Evolutionary conservation across 2,888 invertebrate genomes (phyloP).

Genomic region (Liodrosophila aerea): DNA sequence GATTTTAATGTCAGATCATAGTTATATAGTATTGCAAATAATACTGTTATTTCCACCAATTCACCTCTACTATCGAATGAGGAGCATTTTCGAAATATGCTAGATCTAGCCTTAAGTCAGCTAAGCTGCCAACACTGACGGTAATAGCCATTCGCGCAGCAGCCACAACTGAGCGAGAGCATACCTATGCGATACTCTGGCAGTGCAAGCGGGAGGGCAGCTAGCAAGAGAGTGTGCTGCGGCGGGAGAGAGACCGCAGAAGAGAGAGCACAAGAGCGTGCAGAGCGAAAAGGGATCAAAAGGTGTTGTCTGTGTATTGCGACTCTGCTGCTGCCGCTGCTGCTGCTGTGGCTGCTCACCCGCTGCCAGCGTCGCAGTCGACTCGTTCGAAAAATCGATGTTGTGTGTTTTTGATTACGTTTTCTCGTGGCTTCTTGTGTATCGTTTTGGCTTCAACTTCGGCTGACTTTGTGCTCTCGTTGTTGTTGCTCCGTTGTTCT

Average conservation of each 20-base stretch:
- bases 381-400: slow-evolving; percentile 70
- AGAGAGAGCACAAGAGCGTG: slow-evolving; percentile 34
- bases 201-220: background rate
- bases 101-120: no score
- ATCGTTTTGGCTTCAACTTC: slow-evolving; percentile 49
- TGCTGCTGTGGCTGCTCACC: no score
- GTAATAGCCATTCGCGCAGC: slow-evolving; percentile 10
- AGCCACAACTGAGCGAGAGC: slow-evolving; percentile 21
- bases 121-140: no score
- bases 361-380: slow-evolving; percentile 45
- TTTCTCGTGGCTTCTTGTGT: slow-evolving; percentile 69
- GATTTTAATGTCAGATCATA: no score
- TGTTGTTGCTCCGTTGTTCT: slow-evolving; percentile 26
- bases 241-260: slow-evolving; percentile 11
- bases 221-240: slow-evolving; percentile 21
- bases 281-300: slow-evolving; percentile 74
- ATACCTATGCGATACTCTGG: background rate
- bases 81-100: no score
- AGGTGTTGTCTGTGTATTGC: slow-evolving; percentile 54
- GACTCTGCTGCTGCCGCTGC: slow-evolving; percentile 8
- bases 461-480: slow-evolving; percentile 20
- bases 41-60: no score
- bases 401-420: slow-evolving; percentile 72
- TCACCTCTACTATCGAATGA: no score
- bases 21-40: no score